Evolutionary conservation across 23 tunicate genomes (phyloP).

Genomic region (Halocynthia roretzi): DNA sequence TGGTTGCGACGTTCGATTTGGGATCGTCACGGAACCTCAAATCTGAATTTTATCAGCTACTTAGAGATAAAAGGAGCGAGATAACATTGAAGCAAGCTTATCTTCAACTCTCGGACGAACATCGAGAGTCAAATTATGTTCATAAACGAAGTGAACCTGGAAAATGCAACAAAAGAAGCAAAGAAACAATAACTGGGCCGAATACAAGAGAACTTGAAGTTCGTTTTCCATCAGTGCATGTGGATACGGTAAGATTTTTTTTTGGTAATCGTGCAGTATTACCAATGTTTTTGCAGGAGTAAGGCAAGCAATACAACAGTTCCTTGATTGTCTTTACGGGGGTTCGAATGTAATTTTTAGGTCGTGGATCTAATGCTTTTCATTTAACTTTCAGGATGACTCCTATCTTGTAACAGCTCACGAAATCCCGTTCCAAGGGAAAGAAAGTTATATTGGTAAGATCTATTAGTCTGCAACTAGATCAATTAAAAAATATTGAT

Average conservation of each 20-base stretch:
- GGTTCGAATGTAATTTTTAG: not conserved
- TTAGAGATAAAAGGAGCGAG: no score
- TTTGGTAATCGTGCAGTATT: no score
- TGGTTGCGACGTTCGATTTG: no score
- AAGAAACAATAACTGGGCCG: not conserved
- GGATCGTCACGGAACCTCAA: no score
- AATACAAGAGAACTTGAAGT: not conserved
- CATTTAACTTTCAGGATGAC: slow-evolving; percentile 36
- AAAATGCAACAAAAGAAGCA: not conserved
- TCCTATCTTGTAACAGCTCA: slow-evolving; percentile 38
- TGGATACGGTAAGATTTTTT: not conserved
- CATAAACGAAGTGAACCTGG: no score
- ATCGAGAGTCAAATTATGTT: no score
- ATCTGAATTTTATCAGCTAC: no score
- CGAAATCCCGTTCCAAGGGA: slow-evolving; percentile 30
- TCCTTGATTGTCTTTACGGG: not conserved
- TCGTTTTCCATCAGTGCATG: not conserved
- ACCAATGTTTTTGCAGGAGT: no score
- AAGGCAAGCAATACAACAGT: no score
- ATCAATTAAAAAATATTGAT: not conserved
- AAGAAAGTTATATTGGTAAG: slow-evolving; percentile 49
- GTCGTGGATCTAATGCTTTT: not conserved
- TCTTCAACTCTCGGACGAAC: no score
- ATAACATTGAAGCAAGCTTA: no score
- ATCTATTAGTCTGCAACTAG: not conserved